phyloP scores from a whole-genome alignment of 2,113 vertebrate species.

The Pterocles gutturalis region DNA sequence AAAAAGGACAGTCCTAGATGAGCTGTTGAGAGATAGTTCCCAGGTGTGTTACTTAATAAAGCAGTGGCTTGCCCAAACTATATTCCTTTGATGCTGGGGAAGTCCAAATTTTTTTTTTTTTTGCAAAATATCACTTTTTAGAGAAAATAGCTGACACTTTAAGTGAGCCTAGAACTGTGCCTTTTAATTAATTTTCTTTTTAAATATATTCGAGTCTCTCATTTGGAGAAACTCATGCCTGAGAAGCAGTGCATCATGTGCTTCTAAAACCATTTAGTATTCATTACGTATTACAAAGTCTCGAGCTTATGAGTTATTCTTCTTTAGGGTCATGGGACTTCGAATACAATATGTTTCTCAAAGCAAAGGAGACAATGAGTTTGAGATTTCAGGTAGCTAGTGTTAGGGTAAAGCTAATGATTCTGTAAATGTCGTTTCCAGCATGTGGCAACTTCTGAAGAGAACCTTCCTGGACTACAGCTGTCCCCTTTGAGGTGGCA shows the following conservation, averaged over 20 bases:
- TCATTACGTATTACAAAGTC: conserved; percentile 47
- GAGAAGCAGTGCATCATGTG: conserved; percentile 44
- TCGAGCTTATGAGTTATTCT: conserved; percentile 62
- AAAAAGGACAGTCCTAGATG: neutral
- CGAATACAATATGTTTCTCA: conserved; percentile 63
- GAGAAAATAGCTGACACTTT: conserved; percentile 31
- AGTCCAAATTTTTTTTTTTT: neutral
- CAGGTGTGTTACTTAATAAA: neutral
- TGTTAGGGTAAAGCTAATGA: neutral
- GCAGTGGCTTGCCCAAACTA: neutral
- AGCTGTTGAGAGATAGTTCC: neutral
- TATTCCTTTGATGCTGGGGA: neutral
- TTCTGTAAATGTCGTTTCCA: neutral
- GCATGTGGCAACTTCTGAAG: neutral
- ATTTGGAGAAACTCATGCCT: conserved; percentile 60
- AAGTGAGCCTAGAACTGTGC: conserved; percentile 36
- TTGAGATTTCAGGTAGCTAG: neutral
- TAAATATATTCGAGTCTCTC: conserved; percentile 58
- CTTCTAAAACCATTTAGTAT: conserved; percentile 67
- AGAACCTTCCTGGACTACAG: neutral
- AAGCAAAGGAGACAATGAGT: conserved; percentile 58
- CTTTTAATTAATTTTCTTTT: conserved; percentile 65
- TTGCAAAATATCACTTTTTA: neutral
- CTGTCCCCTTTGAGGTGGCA: neutral
- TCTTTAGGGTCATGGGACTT: conserved; percentile 59